Conservation (phyloP, 2,797 vertebrate genomes). For the Acipenser ruthenus region DNA sequence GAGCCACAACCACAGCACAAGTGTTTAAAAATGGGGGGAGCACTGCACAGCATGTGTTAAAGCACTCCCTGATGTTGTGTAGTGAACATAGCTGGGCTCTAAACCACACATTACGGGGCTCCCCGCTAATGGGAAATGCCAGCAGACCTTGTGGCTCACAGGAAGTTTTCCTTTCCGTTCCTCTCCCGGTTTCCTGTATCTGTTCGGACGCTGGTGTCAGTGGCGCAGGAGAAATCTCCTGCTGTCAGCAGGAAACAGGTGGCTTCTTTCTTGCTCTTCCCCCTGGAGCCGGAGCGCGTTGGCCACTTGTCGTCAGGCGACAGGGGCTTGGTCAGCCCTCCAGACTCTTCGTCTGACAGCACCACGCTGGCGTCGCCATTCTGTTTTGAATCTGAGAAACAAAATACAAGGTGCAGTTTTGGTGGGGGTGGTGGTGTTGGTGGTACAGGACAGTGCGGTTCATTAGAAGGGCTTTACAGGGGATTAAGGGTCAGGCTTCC, state of each 20-base stretch:
- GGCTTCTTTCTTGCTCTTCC: constrained; percentile 80
- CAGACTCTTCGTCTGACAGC: constrained; percentile 79
- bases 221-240: constrained; percentile 67
- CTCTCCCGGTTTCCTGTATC: constrained; percentile 43
- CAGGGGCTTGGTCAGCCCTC: constrained; percentile 70
- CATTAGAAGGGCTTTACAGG: not conserved
- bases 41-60: not conserved
- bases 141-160: not conserved
- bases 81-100: not conserved
- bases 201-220: constrained; percentile 67
- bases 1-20: no score
- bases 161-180: constrained; percentile 3
- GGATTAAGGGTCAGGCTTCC: not conserved
- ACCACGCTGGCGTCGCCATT: constrained; percentile 84
- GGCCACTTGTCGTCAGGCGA: constrained; percentile 68
- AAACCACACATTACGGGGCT: not conserved
- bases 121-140: not conserved
- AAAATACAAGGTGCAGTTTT: constrained; percentile 10
- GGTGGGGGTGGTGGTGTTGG: no score
- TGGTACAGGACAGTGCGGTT: no score
- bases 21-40: no score
- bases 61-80: not conserved
- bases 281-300: constrained; percentile 64
- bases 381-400: constrained; percentile 80
- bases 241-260: constrained; percentile 82